Conservation (phyloP, 2,113 vertebrate genomes). For the Nanorana parkeri region DNA sequence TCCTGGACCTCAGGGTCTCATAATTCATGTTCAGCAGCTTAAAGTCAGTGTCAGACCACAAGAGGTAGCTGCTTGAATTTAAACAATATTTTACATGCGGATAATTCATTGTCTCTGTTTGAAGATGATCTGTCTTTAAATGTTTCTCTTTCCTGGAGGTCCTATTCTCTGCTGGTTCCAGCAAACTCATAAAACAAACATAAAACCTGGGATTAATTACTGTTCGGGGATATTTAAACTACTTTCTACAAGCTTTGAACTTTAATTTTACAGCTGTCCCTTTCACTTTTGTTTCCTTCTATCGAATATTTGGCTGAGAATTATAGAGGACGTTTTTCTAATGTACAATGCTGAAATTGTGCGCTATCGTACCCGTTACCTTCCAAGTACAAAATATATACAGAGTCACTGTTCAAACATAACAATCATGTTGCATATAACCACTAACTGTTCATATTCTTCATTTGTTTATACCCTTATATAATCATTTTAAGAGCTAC, state of each 20-base stretch:
- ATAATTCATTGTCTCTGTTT: conserved; percentile 54
- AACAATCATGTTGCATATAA: background rate
- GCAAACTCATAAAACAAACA: conserved; percentile 54
- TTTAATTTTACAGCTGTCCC: conserved; percentile 56
- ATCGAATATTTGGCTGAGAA: conserved; percentile 20
- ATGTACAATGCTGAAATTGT: background rate
- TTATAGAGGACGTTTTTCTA: conserved; percentile 9
- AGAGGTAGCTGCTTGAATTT: conserved; percentile 54
- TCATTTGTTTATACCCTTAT: too few relatives aligned
- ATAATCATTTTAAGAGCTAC: too few relatives aligned
- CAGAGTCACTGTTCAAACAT: background rate
- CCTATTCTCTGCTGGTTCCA: conserved; percentile 50
- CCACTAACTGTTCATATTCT: background rate
- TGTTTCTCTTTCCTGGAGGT: conserved; percentile 55
- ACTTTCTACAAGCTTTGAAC: conserved; percentile 55
- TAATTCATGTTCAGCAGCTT: conserved; percentile 36
- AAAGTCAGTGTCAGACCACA: conserved; percentile 53
- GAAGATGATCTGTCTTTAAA: conserved; percentile 55
- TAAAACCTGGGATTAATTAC: conserved; percentile 56
- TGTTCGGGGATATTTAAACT: conserved; percentile 55
- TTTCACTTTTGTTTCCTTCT: conserved; percentile 54
- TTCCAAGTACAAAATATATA: background rate
- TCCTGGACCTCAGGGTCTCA: conserved; percentile 22
- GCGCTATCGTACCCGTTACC: too few relatives aligned
- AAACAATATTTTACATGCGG: conserved; percentile 53